Evolutionary conservation across 2,797 vertebrate species (phyloP).

Genomic region (Parauchenoglanis ngamensis): DNA sequence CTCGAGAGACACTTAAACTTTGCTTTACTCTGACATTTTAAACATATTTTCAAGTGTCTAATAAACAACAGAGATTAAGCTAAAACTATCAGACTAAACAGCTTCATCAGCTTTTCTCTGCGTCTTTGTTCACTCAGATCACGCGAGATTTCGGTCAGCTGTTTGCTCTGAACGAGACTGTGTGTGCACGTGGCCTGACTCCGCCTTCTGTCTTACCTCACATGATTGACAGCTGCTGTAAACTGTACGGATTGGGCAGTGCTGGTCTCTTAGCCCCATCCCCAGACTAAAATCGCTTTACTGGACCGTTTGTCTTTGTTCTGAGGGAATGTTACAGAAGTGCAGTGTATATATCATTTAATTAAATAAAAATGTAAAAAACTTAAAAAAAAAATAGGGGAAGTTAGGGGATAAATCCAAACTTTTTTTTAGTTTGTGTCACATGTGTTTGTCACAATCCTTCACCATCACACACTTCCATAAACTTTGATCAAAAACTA

Average conservation of each 20-base stretch:
- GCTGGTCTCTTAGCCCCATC: background rate
- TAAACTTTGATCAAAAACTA: background rate
- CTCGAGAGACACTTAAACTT: background rate
- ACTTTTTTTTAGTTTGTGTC: background rate
- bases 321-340: background rate
- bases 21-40: background rate
- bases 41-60: background rate
- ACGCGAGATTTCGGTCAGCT: conserved; percentile 1
- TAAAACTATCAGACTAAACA: background rate
- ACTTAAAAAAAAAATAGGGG: background rate
- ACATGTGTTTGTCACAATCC: background rate
- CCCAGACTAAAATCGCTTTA: background rate
- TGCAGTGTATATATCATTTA: background rate
- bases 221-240: background rate
- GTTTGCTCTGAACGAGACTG: background rate
- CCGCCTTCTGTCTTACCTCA: background rate
- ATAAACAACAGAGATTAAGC: background rate
- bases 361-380: background rate
- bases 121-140: background rate
- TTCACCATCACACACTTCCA: background rate
- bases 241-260: background rate
- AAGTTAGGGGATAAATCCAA: background rate
- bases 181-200: background rate
- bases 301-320: background rate
- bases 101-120: background rate